Conservation (phyloP, 2,113 vertebrate species). For the Grantiella picta region DNA sequence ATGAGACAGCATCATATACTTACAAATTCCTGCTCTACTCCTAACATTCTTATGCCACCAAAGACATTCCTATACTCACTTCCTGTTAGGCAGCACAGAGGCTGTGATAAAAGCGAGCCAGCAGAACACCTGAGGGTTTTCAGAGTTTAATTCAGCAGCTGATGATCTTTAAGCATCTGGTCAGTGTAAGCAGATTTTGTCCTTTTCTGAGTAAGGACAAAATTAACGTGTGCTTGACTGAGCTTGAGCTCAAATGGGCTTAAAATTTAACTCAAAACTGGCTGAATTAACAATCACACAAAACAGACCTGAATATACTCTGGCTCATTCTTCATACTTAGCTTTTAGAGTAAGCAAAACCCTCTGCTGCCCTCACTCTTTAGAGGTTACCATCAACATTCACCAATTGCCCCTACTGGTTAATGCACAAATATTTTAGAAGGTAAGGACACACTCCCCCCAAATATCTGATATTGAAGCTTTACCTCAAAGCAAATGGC, state of each 20-base stretch:
- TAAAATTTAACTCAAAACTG: background rate
- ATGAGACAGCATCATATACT: background rate
- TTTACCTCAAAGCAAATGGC: background rate
- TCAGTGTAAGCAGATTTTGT: constrained; percentile 1
- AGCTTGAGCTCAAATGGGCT: background rate
- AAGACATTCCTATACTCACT: background rate
- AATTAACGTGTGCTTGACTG: background rate
- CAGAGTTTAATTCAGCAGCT: background rate
- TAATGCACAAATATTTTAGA: background rate
- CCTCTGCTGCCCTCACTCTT: background rate
- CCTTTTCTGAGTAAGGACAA: background rate
- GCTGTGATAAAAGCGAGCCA: background rate
- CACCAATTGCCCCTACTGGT: background rate
- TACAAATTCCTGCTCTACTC: background rate
- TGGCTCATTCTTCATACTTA: background rate
- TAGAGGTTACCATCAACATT: background rate
- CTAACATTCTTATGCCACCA: background rate
- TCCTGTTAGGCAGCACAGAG: background rate
- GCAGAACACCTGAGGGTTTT: constrained; percentile 11
- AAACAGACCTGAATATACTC: background rate
- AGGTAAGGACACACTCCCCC: background rate
- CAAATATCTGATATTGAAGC: accelerated
- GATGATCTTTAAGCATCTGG: constrained; percentile 8
- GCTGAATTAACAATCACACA: background rate
- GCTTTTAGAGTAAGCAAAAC: background rate